Evolutionary conservation across 2,888 invertebrate species (phyloP), one percentile per base, ranked within the genome.

Genomic region (Chaetogeoica ovagalla): DNA sequence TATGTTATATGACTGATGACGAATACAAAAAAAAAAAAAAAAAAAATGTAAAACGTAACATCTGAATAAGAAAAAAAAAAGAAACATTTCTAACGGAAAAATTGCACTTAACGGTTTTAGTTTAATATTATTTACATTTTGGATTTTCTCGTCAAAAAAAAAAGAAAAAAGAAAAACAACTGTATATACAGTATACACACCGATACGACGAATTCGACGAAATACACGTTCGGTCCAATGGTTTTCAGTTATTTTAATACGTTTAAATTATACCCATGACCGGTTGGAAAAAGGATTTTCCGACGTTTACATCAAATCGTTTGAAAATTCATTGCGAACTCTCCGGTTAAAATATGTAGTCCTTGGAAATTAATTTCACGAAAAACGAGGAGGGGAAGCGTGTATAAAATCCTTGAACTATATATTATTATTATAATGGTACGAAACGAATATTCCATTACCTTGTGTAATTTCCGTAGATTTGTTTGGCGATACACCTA

Each of bases 391-490:
- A n/a, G 79, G 55, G 79, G 62, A 37, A 75, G 52, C 62, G 21
- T n/a, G n/a, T 63, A 65, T 43, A 79, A 63, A 79, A 79, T 63
- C 79, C 79, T 79, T 79, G 79, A 71, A 79, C 79, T 71, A 79
- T 43, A 71, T 48, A 48, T 48, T 48, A 48, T 48, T 48, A 43
- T 43, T 13, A 15, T 79, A 63, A 63, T 57, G 23, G 63, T 62
- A 48, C 23, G 43, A 19, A 39, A n/a, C 71, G 71, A 70, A 65
- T 65, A 79, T 48, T n/a, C 55, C 63, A 71, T 63, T 63, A 71
- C 70, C 70, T 70, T 79, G 62, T 63, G 23, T 19, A n/a, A 2
- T 63, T 63, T 69, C 23, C 11, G 63, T 79, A 63, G 21, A 79
- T 71, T 71, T 63, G 57, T 63, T 63, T 23, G 39, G 62, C 6